phyloP scores from a whole-genome alignment of 2,888 invertebrate species.

The Baronia brevicornis region DNA sequence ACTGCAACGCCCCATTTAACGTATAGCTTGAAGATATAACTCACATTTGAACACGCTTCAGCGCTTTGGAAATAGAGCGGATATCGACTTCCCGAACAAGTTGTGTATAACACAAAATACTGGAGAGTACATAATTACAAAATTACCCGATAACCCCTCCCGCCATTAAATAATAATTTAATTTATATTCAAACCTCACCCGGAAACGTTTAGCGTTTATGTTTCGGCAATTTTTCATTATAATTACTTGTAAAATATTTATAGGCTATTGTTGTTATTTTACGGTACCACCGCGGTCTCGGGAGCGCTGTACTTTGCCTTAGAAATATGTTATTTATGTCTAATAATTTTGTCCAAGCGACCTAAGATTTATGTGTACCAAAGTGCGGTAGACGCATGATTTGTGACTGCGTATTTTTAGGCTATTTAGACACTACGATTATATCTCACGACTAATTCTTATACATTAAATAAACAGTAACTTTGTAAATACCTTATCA shows the following conservation, averaged over 20 bases:
- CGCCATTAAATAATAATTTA: constrained; percentile 32
- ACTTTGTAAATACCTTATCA: too few relatives aligned
- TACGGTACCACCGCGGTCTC: constrained; percentile 32
- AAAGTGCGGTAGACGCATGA: constrained; percentile 25
- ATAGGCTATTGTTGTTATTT: constrained; percentile 62
- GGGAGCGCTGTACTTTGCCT: constrained; percentile 22
- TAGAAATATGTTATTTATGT: constrained; percentile 52
- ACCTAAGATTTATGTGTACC: constrained; percentile 20
- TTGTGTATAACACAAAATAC: constrained; percentile 4
- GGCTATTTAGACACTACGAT: constrained; percentile 5
- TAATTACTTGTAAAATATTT: constrained; percentile 69
- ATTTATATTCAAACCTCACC: constrained; percentile 44
- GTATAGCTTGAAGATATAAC: constrained; percentile 7
- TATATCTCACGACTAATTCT: neutral
- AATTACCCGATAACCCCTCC: constrained; percentile 35
- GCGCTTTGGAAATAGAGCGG: constrained; percentile 16
- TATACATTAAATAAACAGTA: too few relatives aligned
- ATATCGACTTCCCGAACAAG: constrained; percentile 18
- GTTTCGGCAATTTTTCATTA: constrained; percentile 62
- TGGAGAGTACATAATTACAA: constrained; percentile 39
- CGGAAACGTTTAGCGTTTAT: constrained; percentile 57
- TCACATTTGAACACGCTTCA: constrained; percentile 12
- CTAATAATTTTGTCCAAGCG: constrained; percentile 44
- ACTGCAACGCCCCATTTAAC: constrained; percentile 11
- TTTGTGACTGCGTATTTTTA: constrained; percentile 21